phyloP scores from a whole-genome alignment of 2,113 vertebrate genomes.

The Vicugna pacos region DNA sequence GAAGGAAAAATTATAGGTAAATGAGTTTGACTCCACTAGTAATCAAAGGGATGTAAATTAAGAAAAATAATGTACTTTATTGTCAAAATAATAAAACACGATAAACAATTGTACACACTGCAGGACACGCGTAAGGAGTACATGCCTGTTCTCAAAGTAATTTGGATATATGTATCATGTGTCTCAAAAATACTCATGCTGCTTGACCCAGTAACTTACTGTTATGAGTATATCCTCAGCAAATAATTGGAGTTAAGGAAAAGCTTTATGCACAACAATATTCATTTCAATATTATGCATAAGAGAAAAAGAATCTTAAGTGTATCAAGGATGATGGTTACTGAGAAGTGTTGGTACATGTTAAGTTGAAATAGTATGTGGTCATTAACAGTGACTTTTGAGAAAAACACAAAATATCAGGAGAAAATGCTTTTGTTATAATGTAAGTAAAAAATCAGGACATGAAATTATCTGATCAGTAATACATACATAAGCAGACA shows the following conservation, averaged over 20 bases:
- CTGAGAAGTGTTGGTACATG: background rate
- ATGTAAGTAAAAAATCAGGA: background rate
- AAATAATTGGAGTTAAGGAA: background rate
- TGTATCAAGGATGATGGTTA: background rate
- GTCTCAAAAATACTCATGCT: background rate
- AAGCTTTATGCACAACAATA: background rate
- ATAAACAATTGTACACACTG: background rate
- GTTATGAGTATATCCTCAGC: background rate
- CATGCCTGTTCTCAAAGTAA: background rate
- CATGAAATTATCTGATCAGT: background rate
- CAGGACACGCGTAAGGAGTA: background rate
- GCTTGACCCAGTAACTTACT: background rate
- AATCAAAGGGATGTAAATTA: background rate
- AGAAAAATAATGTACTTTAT: background rate
- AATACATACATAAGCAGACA: background rate
- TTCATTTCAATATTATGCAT: background rate
- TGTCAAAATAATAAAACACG: background rate
- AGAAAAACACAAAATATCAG: background rate
- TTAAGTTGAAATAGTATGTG: background rate
- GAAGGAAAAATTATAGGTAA: constrained; percentile 19
- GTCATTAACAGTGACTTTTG: constrained; percentile 26
- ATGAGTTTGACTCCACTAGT: background rate
- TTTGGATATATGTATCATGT: background rate
- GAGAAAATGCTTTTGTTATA: background rate
- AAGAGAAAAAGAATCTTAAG: background rate